Conservation (phyloP, 2,888 invertebrate genomes). For the Cylloceria caligata region DNA sequence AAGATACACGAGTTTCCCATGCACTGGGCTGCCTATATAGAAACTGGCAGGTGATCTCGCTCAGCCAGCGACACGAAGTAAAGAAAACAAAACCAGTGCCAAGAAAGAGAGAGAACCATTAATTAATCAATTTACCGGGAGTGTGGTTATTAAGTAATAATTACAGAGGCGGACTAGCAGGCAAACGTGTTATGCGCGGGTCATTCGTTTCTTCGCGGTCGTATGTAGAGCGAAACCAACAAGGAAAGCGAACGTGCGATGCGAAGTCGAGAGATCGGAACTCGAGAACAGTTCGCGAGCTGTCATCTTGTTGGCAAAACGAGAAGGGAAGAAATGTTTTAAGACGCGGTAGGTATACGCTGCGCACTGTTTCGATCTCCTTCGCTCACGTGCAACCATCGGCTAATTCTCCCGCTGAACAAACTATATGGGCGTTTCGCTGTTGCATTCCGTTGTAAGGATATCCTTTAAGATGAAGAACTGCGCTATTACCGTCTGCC, state of each 20-base stretch:
- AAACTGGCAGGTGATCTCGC: not conserved
- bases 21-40: not conserved
- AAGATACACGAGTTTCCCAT: not conserved
- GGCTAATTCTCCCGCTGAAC: constrained; percentile 4
- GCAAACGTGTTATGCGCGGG: constrained; percentile 62
- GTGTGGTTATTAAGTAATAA: constrained; percentile 74
- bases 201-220: constrained; percentile 40
- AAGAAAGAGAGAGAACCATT: constrained; percentile 73
- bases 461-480: constrained; percentile 20
- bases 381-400: not conserved
- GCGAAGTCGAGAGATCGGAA: constrained; percentile 47
- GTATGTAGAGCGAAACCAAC: constrained; percentile 66
- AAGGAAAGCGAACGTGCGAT: constrained; percentile 59
- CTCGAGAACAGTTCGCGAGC: constrained; percentile 44
- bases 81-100: constrained; percentile 69
- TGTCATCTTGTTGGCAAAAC: constrained; percentile 42
- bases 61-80: constrained; percentile 47
- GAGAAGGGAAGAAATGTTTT: constrained; percentile 10
- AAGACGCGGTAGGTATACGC: constrained; percentile 3
- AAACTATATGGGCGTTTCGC: constrained; percentile 35
- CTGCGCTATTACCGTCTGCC: not conserved
- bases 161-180: constrained; percentile 69
- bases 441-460: constrained; percentile 21
- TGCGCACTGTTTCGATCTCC: not conserved
- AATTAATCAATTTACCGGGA: constrained; percentile 74